These are phyloP conservation scores for Lynx canadensis DNA, from an alignment of 2,113 vertebrate species.

Conservation along the genomic window DNA sequence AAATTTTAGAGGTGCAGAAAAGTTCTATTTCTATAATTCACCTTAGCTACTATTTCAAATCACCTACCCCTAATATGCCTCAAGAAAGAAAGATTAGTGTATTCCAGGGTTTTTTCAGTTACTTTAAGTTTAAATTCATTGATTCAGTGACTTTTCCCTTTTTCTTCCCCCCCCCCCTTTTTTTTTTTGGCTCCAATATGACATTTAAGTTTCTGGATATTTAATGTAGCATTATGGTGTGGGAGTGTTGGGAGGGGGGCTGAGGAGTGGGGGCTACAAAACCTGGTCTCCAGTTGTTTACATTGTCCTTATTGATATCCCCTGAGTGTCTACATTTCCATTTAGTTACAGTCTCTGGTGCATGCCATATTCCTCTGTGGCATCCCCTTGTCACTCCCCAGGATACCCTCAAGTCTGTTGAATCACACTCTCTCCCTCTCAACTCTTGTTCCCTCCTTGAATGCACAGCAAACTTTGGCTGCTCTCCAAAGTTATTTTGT, in stretches of 20 bases:
- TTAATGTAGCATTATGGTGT: not conserved
- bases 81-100: not conserved
- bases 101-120: not conserved
- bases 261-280: not conserved
- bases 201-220: not conserved
- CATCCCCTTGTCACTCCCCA: not conserved
- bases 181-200: not conserved
- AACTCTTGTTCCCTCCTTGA: not conserved
- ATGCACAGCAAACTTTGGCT: not conserved
- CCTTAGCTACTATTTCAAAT: not conserved
- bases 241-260: rapidly evolving
- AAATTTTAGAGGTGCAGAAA: not conserved
- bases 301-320: not conserved
- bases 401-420: not conserved
- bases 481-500: not conserved
- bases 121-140: not conserved
- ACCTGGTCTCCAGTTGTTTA: not conserved
- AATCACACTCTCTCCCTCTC: not conserved
- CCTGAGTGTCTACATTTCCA: not conserved
- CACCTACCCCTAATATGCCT: not conserved
- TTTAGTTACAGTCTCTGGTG: not conserved
- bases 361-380: not conserved
- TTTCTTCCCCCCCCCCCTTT: too few species aligned
- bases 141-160: rapidly evolving
- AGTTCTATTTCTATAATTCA: not conserved